Evolutionary conservation across 2,797 vertebrate species (phyloP).

Genomic region (Enteromius trimaculatus): DNA sequence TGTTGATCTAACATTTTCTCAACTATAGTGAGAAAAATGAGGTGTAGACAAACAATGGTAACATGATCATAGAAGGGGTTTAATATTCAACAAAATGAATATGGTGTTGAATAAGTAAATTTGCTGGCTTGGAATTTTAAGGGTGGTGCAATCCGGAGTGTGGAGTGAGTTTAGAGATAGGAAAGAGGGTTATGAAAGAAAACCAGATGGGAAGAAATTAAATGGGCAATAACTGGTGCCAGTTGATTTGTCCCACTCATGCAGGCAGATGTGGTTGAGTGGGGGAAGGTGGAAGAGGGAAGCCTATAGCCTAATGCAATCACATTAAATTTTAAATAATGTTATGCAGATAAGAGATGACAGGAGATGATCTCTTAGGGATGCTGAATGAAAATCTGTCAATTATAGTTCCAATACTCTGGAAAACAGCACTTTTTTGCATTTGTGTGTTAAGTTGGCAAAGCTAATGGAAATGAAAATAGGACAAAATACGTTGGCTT

Average conservation of each 20-base stretch:
- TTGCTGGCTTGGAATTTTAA: conserved; percentile 10
- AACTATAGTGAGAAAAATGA: background rate
- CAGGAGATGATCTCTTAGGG: conserved; percentile 81
- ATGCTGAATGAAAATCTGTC: conserved; percentile 76
- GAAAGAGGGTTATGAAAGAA: background rate
- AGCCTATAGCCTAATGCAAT: conserved; percentile 78
- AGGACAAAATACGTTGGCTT: background rate
- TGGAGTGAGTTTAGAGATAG: conserved; percentile 10
- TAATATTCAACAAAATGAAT: conserved; percentile 20
- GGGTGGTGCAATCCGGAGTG: background rate
- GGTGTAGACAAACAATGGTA: background rate
- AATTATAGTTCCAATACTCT: conserved; percentile 79
- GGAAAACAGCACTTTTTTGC: conserved; percentile 74
- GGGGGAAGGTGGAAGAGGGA: conserved; percentile 61
- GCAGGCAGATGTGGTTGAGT: conserved; percentile 14
- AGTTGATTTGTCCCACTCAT: conserved; percentile 18
- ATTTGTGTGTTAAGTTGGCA: conserved; percentile 73
- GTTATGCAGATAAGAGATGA: conserved; percentile 83
- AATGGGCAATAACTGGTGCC: conserved; percentile 29
- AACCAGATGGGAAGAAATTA: background rate
- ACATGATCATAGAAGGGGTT: background rate
- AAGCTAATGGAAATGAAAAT: conserved; percentile 67
- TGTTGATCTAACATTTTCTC: conserved; percentile 17
- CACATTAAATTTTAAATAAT: conserved; percentile 83
- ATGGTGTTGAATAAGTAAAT: conserved; percentile 3